Percentiles rank a stretch among this genome's conserved stretches.
phyloP scores from a whole-genome alignment of 2,113 vertebrate genomes.

The Hippocampus abdominalis region DNA sequence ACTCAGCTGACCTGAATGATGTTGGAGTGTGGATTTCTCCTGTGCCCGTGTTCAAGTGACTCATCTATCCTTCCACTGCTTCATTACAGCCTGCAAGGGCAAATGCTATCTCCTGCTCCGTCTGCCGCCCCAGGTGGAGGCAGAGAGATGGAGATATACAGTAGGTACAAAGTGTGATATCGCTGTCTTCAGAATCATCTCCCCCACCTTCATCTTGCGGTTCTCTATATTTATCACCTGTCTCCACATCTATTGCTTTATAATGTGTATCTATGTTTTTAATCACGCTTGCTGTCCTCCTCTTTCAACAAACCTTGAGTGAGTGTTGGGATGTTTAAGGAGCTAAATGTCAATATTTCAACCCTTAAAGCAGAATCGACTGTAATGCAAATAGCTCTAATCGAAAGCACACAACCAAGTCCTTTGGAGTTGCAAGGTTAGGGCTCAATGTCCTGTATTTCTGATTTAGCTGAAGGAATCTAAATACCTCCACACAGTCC shows the following conservation, averaged over 20 bases:
- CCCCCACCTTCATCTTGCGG: slow-evolving; percentile 37
- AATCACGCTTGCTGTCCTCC: slow-evolving; percentile 30
- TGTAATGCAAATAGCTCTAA: not conserved
- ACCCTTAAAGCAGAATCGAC: slow-evolving; percentile 25
- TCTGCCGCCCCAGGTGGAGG: slow-evolving; percentile 51
- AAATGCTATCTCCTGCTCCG: slow-evolving; percentile 65
- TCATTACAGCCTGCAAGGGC: slow-evolving; percentile 72
- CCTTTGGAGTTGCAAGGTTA: slow-evolving; percentile 3
- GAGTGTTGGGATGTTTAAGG: slow-evolving; percentile 23
- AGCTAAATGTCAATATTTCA: slow-evolving; percentile 32
- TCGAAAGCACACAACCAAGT: not conserved
- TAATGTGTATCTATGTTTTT: slow-evolving; percentile 30
- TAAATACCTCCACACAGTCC: not conserved
- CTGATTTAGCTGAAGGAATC: not conserved
- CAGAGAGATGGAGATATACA: slow-evolving; percentile 42
- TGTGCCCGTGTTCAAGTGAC: slow-evolving; percentile 63
- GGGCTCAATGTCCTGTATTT: not conserved
- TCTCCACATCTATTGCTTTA: slow-evolving; percentile 38
- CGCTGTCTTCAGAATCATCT: slow-evolving; percentile 28
- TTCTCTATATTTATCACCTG: slow-evolving; percentile 56
- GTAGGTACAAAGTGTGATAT: slow-evolving; percentile 52
- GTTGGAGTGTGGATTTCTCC: slow-evolving; percentile 58
- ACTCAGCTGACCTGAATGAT: slow-evolving; percentile 56
- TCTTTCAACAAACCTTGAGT: slow-evolving; percentile 31
- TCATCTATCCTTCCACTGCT: slow-evolving; percentile 71